Conservation (phyloP, 2,113 vertebrate species). For the Nothocercus nigrocapillus region DNA sequence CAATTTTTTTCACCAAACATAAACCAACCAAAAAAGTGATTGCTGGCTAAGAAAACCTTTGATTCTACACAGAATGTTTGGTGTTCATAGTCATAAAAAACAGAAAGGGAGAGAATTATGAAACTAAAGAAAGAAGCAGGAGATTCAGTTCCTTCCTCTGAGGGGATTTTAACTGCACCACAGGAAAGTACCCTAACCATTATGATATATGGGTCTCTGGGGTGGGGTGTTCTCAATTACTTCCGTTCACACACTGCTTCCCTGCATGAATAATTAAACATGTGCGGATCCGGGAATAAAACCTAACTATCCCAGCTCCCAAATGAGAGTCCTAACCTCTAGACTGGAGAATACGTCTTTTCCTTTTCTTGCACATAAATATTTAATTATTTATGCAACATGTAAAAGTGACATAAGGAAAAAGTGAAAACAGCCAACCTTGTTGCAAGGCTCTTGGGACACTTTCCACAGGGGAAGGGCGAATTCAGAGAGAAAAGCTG, state of each 20-base stretch:
- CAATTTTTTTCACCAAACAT: background rate
- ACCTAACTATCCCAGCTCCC: background rate
- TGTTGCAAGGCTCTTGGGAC: background rate
- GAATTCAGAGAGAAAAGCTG: background rate
- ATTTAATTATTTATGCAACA: background rate
- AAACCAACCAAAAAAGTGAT: background rate
- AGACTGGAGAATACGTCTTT: background rate
- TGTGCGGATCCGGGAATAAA: background rate
- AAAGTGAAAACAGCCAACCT: background rate
- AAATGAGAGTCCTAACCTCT: rapidly evolving
- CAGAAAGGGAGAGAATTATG: background rate
- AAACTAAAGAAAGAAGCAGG: background rate
- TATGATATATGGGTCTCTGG: background rate
- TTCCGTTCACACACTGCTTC: background rate
- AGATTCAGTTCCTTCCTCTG: background rate
- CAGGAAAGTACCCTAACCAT: background rate
- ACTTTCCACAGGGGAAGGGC: background rate
- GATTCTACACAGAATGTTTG: background rate
- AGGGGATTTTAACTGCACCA: background rate
- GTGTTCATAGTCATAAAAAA: background rate
- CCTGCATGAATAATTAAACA: background rate
- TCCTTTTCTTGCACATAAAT: background rate
- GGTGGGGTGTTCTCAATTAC: background rate
- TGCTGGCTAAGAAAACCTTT: background rate
- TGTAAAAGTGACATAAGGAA: background rate